phyloP scores from a whole-genome alignment of 2,888 invertebrate genomes.

The Bellardia pandia region DNA sequence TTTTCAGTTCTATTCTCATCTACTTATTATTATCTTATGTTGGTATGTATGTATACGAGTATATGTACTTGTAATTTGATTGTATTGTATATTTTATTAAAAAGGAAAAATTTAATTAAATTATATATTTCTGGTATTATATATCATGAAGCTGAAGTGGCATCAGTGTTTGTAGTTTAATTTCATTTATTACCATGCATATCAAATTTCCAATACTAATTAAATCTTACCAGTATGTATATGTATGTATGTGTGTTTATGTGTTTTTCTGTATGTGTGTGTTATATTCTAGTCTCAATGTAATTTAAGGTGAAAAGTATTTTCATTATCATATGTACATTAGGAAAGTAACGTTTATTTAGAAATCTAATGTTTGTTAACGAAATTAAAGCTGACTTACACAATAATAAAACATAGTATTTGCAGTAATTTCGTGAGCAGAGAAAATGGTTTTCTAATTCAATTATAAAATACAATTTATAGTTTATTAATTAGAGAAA shows the following conservation, averaged over 20 bases:
- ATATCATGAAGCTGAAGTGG: neutral
- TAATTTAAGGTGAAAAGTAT: neutral
- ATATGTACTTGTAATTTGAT: neutral
- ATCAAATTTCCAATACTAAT: neutral
- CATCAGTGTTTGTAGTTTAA: neutral
- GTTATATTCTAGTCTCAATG: too few species aligned
- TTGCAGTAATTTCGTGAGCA: too few species aligned
- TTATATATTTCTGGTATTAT: neutral
- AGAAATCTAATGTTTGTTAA: too few species aligned
- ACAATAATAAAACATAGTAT: too few species aligned
- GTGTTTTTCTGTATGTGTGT: too few species aligned
- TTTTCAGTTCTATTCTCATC: too few species aligned
- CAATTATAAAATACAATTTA: too few species aligned
- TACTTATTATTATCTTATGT: neutral
- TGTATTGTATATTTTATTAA: neutral
- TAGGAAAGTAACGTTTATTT: too few species aligned
- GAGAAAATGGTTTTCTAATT: too few species aligned
- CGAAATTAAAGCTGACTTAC: too few species aligned
- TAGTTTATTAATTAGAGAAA: too few species aligned
- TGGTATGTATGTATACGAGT: neutral
- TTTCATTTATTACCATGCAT: neutral
- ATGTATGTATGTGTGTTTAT: neutral
- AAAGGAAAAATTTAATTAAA: slow-evolving; percentile 4
- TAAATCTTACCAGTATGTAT: neutral
- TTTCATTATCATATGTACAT: neutral